These are phyloP conservation scores for Bradysia coprophila DNA, from an alignment of 1,140 invertebrate genomes.

Conservation along the genomic window DNA sequence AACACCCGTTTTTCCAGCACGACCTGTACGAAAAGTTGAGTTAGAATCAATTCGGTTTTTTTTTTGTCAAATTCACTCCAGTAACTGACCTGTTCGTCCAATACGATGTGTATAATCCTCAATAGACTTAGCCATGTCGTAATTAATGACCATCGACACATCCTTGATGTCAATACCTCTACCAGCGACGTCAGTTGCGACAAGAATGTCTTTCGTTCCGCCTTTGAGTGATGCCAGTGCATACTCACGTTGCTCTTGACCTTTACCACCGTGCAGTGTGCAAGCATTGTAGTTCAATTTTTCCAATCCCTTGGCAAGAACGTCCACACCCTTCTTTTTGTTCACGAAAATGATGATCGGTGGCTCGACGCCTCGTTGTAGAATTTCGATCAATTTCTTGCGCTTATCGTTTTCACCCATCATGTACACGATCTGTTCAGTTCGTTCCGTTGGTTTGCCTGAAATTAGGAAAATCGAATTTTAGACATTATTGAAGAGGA, in stretches of 20 bases:
- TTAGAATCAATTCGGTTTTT: too few species aligned
- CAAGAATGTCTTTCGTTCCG: slow-evolving; percentile 91
- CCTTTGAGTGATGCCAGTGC: slow-evolving; percentile 87
- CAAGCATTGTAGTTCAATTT: slow-evolving; percentile 95
- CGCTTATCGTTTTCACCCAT: slow-evolving; percentile 88
- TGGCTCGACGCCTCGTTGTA: slow-evolving; percentile 75
- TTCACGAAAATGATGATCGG: slow-evolving; percentile 99
- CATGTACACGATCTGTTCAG: slow-evolving; percentile 95
- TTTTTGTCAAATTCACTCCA: too few species aligned
- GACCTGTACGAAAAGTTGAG: slow-evolving; percentile 95
- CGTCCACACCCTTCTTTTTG: slow-evolving; percentile 98
- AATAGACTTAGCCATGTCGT: slow-evolving; percentile 98
- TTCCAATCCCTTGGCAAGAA: slow-evolving; percentile 89
- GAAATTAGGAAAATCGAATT: too few species aligned
- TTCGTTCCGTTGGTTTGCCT: slow-evolving; percentile 95
- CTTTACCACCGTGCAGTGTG: slow-evolving; percentile 98
- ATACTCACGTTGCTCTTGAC: slow-evolving; percentile 98
- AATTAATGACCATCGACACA: slow-evolving; percentile 96
- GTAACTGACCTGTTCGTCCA: slow-evolving; percentile 93
- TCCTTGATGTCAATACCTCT: slow-evolving; percentile 99
- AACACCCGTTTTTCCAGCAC: slow-evolving; percentile 92
- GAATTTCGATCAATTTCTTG: slow-evolving; percentile 71
- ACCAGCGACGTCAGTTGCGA: slow-evolving; percentile 99
- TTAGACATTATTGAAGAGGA: too few species aligned
- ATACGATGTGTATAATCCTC: slow-evolving; percentile 99